Evolutionary conservation across 2,797 vertebrate species (phyloP), one percentile per base, ranked within the genome.

Genomic region (Netta rufina): DNA sequence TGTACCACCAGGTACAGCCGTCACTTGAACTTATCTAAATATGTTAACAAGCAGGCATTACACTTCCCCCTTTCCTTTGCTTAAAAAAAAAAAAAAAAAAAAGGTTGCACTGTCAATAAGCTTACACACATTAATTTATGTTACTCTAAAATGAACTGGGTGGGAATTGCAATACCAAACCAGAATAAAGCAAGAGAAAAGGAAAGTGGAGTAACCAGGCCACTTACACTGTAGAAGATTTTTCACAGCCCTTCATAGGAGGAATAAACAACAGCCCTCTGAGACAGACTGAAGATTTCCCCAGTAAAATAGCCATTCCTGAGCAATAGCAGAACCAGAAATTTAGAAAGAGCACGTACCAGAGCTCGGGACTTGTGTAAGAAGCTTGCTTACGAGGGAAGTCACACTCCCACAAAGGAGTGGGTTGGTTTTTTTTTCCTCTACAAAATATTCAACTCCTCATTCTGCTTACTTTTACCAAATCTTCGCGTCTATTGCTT

Each of bases 41-140:
- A 11, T 1, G 0, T 6, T 49, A 54, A 41, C 13, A 30, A 65
- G 38, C 21, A 12, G 5, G 49, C 4, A 1, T 11, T 27, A 18
- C 18, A 13, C 62, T n/a, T 85, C 54, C 49, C 28, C 28, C 69
- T 94, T 89, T 60, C 14, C 83, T 21, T 28, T 20, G 15, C 20
- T 9, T 43, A 36, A 36, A 36, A 36, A 8, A 36, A 39, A 6
- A 28, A 95, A 87, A 36, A 60, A 43, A 8, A 28, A 96, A 87
- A 32, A 53, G 8, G 16, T 5, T 11, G 57, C 13, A 38, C 73
- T 58, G 61, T 51, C 65, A 24, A 14, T 3, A 32, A 75, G 1
- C 20, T 78, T n/a, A 4, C 32, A n/a, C 41, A 60, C 2, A 7
- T 36, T 36, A 16, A 51, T 65, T 27, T 36, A 10, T 74, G 71